These are phyloP conservation scores for Grammomys surdaster DNA, from an alignment of 2,113 vertebrate genomes.

Conservation along the genomic window DNA sequence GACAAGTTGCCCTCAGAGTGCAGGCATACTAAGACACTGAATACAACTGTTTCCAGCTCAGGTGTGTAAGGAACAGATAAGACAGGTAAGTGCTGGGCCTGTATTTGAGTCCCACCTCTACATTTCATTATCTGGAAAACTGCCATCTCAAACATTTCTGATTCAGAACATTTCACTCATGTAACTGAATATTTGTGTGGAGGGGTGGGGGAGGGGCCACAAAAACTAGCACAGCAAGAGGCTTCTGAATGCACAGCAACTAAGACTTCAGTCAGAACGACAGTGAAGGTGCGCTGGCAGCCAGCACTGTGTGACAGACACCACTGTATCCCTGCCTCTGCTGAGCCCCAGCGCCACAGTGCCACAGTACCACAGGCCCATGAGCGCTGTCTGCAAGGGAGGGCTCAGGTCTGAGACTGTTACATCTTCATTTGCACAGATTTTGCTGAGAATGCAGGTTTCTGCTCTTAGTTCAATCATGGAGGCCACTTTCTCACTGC, in stretches of 20 bases:
- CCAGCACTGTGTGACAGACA: background rate
- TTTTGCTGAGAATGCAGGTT: background rate
- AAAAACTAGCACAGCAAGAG: background rate
- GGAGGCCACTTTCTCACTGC: background rate
- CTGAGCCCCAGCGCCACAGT: accelerated
- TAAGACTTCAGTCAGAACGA: background rate
- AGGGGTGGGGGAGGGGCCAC: too few species aligned
- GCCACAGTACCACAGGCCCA: background rate
- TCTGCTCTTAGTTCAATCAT: background rate
- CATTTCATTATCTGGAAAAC: background rate
- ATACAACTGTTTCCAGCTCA: background rate
- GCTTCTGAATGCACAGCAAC: background rate
- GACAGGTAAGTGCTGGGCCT: background rate
- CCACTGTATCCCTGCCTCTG: background rate
- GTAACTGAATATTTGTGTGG: background rate
- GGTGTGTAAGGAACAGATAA: background rate
- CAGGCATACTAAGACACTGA: background rate
- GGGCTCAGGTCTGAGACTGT: background rate
- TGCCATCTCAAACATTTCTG: background rate
- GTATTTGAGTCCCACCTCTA: background rate
- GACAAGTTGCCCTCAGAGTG: background rate
- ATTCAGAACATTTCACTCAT: background rate
- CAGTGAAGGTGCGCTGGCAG: background rate
- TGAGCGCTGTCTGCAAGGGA: accelerated
- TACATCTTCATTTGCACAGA: too few species aligned